phyloP scores from a whole-genome alignment of 2,113 vertebrate genomes.

The Phyllostomus hastatus region DNA sequence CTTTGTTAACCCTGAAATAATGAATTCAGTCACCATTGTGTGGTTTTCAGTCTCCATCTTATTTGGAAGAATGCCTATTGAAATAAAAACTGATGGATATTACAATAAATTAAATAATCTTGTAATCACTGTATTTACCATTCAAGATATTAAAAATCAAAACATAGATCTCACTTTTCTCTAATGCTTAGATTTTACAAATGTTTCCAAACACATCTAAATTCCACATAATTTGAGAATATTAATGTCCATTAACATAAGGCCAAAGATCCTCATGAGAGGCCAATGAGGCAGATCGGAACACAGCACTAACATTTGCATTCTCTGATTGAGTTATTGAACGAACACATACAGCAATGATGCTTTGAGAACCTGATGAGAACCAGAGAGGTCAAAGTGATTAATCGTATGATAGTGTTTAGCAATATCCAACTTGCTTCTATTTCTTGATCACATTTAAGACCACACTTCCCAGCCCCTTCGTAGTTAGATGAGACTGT shows the following conservation, averaged over 20 bases:
- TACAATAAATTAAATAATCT: neutral
- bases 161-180: neutral
- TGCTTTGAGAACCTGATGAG: neutral
- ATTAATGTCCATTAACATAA: too few species aligned
- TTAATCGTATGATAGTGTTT: neutral
- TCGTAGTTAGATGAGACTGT: neutral
- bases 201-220: too few species aligned
- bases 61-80: neutral
- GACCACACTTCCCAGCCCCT: neutral
- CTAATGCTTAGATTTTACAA: neutral
- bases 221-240: too few species aligned
- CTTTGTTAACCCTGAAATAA: constrained; percentile 63
- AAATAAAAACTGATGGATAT: neutral
- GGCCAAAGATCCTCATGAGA: too few species aligned
- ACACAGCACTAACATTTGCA: neutral
- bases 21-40: constrained; percentile 56
- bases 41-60: constrained; percentile 51
- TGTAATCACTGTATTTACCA: neutral
- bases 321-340: neutral
- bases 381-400: neutral
- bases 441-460: neutral
- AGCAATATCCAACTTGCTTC: neutral
- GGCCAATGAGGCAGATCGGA: too few species aligned
- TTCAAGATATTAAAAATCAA: neutral
- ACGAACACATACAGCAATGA: neutral